Conservation (phyloP, 2,888 invertebrate genomes). For the Eristalinus aeneus region DNA sequence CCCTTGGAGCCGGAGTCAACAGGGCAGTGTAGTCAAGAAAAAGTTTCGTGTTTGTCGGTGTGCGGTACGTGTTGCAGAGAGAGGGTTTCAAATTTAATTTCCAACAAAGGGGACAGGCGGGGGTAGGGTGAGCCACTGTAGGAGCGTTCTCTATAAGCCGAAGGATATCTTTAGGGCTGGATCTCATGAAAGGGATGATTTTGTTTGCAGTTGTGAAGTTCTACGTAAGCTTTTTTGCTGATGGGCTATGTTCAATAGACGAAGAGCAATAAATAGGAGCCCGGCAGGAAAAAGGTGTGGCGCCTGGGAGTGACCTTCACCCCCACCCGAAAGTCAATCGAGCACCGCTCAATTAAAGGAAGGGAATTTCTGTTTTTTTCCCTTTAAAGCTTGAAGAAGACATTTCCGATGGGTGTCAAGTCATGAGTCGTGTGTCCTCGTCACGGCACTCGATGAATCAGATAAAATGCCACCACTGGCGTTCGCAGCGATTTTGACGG, state of each 20-base stretch:
- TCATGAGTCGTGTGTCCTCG: no score
- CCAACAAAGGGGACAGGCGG: constrained; percentile 10
- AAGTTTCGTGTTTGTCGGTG: constrained; percentile 39
- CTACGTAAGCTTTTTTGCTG: background rate
- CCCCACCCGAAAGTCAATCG: background rate
- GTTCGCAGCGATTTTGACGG: background rate
- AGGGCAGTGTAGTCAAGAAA: background rate
- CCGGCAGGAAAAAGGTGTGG: background rate
- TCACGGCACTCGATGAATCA: background rate
- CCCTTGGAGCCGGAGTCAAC: constrained; percentile 4
- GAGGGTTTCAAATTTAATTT: constrained; percentile 51
- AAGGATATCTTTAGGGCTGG: constrained; percentile 5
- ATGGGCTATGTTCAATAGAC: background rate
- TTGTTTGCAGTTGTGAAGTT: constrained; percentile 4
- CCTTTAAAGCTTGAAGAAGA: no score
- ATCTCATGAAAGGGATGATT: constrained; percentile 19
- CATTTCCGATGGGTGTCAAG: no score
- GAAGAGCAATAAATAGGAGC: background rate
- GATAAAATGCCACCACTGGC: background rate
- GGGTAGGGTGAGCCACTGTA: no score
- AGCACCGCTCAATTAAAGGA: no score
- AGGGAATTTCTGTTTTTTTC: no score
- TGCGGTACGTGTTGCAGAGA: background rate
- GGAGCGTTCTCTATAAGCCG: background rate
- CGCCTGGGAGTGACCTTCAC: background rate